A percentile compares a stretch with the other conserved stretches of the same genome.
phyloP scores from a whole-genome alignment of 2,888 invertebrate genomes.

The Matsumyia berberina region DNA sequence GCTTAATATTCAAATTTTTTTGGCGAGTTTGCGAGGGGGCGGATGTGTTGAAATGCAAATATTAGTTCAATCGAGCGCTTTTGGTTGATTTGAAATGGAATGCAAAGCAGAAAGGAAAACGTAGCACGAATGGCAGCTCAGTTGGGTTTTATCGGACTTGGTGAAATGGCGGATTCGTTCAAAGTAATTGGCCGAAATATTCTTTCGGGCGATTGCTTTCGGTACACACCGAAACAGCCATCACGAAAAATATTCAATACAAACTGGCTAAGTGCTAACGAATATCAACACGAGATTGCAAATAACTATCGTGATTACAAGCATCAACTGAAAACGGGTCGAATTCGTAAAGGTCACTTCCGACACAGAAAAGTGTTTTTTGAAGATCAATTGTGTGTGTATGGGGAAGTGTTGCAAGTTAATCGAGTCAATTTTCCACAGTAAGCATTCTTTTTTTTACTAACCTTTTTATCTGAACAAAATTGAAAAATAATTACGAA shows the following conservation, averaged over 20 bases:
- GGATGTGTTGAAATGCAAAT: not conserved
- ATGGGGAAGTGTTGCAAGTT: conserved; percentile 79
- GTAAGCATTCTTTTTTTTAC: conserved; percentile 75
- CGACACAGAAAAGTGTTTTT: conserved; percentile 41
- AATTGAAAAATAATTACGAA: too few relatives aligned
- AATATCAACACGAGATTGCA: conserved; percentile 81
- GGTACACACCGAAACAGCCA: conserved; percentile 16
- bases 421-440: conserved; percentile 80
- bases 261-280: conserved; percentile 38
- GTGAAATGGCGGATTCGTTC: conserved; percentile 49
- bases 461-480: too few relatives aligned
- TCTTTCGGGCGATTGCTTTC: conserved; percentile 1
- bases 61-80: not conserved
- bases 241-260: conserved; percentile 53
- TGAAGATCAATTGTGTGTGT: conserved; percentile 50
- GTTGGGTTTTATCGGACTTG: conserved; percentile 20
- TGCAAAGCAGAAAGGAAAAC: not conserved
- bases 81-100: conserved; percentile 20
- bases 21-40: conserved; percentile 1
- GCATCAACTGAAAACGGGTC: conserved; percentile 72
- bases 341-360: conserved; percentile 22
- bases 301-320: conserved; percentile 83
- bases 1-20: conserved; percentile 42
- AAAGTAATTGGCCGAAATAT: conserved; percentile 48
- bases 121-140: not conserved